phyloP scores from a whole-genome alignment of 2,113 vertebrate genomes.

The Sciurus niger region DNA sequence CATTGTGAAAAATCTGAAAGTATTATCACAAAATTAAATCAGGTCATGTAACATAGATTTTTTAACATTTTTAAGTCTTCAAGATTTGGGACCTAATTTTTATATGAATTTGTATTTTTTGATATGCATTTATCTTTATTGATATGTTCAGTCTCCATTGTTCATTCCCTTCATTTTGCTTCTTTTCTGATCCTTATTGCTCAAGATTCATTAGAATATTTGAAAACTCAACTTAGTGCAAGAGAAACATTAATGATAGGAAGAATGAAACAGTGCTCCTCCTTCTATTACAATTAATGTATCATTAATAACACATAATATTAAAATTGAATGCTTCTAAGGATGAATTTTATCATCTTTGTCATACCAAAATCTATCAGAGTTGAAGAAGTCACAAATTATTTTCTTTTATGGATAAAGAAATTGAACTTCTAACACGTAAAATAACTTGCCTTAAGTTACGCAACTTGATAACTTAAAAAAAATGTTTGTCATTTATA shows the following conservation, averaged over 20 bases:
- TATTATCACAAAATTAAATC: background rate
- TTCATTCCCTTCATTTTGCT: constrained; percentile 28
- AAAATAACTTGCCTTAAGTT: constrained; percentile 15
- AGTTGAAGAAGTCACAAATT: background rate
- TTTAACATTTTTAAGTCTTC: background rate
- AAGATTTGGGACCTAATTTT: background rate
- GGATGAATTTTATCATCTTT: background rate
- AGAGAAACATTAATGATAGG: background rate
- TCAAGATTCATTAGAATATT: background rate
- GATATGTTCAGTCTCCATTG: background rate
- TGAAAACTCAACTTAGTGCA: background rate
- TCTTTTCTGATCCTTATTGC: background rate
- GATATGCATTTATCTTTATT: background rate
- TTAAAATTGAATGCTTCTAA: constrained; percentile 3
- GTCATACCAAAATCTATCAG: background rate
- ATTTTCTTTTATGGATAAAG: background rate
- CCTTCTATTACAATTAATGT: background rate
- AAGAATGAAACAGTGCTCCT: background rate
- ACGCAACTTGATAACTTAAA: background rate
- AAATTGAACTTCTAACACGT: background rate
- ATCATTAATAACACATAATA: background rate
- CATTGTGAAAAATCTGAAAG: background rate
- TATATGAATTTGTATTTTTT: background rate
- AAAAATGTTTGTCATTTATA: background rate
- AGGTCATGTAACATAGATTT: background rate